These are phyloP conservation scores for Apodemia hepburni DNA, from an alignment of 2,888 invertebrate species.

Conservation along the genomic window DNA sequence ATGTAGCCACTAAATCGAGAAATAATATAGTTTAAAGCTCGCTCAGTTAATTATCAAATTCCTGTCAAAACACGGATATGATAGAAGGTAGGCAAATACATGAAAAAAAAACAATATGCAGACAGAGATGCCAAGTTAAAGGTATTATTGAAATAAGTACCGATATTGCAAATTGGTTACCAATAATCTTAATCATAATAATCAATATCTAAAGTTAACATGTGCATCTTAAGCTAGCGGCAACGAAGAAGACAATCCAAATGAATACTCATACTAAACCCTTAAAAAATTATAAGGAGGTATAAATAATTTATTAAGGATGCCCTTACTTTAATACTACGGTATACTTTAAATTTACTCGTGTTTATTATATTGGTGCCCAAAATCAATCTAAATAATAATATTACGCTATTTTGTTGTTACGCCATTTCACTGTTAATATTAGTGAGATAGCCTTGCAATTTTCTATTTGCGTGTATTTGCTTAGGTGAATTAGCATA, in stretches of 20 bases:
- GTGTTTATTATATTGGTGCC: constrained; percentile 28
- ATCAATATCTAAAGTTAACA: not conserved
- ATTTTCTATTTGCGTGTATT: constrained; percentile 71
- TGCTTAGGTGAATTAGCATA: constrained; percentile 72
- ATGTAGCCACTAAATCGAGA: constrained; percentile 95
- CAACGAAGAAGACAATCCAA: not conserved
- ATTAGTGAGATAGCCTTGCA: constrained; percentile 65
- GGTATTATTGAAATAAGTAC: constrained; percentile 19
- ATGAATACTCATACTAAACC: too few species aligned
- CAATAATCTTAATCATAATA: constrained; percentile 35
- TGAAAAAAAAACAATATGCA: constrained; percentile 50
- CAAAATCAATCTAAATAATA: constrained; percentile 29
- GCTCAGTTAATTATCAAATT: constrained; percentile 37
- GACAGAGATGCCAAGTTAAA: constrained; percentile 64
- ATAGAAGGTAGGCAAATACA: constrained; percentile 46
- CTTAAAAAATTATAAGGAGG: too few species aligned
- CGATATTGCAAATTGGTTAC: constrained; percentile 42
- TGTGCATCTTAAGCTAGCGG: constrained; percentile 5
- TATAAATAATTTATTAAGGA: not conserved
- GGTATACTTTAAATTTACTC: not conserved
- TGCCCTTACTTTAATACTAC: not conserved
- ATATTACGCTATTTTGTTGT: constrained; percentile 18
- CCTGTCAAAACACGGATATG: constrained; percentile 25
- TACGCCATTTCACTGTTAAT: constrained; percentile 30
- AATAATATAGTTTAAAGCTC: constrained; percentile 63